phyloP scores from a whole-genome alignment of 53 echinoderm and acorn worm genomes.

The Antedon mediterranea region DNA sequence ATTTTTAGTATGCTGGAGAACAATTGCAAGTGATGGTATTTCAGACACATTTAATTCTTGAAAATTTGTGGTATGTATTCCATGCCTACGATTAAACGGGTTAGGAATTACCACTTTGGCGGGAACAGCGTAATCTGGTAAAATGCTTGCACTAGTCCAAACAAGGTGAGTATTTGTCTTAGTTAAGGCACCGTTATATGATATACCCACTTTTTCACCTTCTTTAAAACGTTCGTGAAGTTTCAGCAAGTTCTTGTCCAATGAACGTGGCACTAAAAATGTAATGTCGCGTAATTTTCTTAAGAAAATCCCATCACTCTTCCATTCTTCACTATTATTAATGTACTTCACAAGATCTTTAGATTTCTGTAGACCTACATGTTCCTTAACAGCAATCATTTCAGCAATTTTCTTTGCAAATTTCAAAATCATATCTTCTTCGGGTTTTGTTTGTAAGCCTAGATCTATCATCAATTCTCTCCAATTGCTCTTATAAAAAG shows the following conservation, averaged over 20 bases:
- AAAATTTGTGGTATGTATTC: conserved; percentile 11
- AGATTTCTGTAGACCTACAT: background rate
- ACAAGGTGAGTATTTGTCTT: background rate
- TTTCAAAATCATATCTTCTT: background rate
- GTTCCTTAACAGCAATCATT: background rate
- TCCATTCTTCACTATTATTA: background rate
- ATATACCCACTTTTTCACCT: background rate
- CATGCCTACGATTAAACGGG: background rate
- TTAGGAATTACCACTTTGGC: background rate
- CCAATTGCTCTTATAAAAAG: background rate
- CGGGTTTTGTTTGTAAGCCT: conserved; percentile 14
- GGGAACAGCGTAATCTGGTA: conserved; percentile 15
- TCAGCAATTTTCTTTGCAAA: conserved; percentile 13
- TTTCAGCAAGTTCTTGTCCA: background rate
- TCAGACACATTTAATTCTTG: background rate
- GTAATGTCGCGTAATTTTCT: background rate
- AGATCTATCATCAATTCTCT: conserved; percentile 6
- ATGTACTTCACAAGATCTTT: conserved; percentile 9
- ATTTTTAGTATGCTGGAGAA: conserved; percentile 6
- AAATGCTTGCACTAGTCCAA: conserved; percentile 26
- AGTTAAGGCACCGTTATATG: conserved; percentile 15
- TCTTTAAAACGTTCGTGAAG: background rate
- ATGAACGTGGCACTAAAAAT: background rate
- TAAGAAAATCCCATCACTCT: background rate
- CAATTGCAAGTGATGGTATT: background rate